Base-by-base conservation (phyloP, 1,140 invertebrate species). In the Hylaeus volcanicus region DNA sequence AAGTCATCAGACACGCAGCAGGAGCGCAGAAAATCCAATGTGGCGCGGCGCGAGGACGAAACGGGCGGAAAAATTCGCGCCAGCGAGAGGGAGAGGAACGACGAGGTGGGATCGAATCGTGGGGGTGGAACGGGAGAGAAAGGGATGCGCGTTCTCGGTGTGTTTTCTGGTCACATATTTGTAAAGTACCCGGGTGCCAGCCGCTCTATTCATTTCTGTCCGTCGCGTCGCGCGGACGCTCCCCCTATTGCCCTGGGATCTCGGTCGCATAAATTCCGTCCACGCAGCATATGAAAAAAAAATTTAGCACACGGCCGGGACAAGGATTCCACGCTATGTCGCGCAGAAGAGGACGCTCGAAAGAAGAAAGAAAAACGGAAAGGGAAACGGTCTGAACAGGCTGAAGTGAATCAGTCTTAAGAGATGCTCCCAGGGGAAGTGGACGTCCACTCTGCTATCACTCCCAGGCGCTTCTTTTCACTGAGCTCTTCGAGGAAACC, bases 131-230 rank as follows among this genome's bases (percentile, higher is more conserved):
- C 14, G 43, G 39, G 26, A n/a, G 26, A 55, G 48, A 60, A 63
- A 70, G 66, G 72, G n/a, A 64, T 15, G 55, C 60, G 70, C 69
- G 84, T 73, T 83, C 74, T 84, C 74, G 81, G 81, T 90, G 87
- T 90, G 87, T 90, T 91, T 91, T 91, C 90, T 87, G 86, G 90
- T 91, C 90, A 91, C 90, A 91, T 91, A 91, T 91, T 90, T 90
- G 90, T 90, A 91, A 91, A 91, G 89, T 90, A 91, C 85, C 90
- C 84, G 61, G 82, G 85, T 84, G 85, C 79, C 83, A 74, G 86
- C 70, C 78, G 87, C 85, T 90, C 90, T 90, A 91, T 91, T 91
- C 90, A 91, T 91, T 91, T 86, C 86, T 90, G 89, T 88, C 88
- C 72, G 77, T 74, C 85, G 66, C 55, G 77, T 74, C 85, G 66